Evolutionary conservation across 2,797 vertebrate species (phyloP), one percentile per base, ranked within the genome.

Genomic region (Glossophaga mutica): DNA sequence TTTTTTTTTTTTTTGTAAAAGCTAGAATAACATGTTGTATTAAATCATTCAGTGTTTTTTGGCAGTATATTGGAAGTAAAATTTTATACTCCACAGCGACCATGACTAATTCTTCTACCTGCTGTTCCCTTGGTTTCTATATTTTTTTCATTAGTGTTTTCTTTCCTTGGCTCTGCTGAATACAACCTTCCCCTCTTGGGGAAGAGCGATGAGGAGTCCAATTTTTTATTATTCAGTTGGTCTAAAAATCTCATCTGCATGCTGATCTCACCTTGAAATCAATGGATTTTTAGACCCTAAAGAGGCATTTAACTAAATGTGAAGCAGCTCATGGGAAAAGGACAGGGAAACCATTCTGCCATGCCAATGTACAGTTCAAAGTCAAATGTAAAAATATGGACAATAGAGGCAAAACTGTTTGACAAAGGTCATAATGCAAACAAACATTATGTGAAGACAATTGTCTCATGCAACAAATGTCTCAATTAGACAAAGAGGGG

Each of bases 51-150:
- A 92, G 77, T 90, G 77, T 92, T 97, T 97, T 97, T 96, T 97
- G 97, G 95, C 97, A 97, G 77, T 82, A 44, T 74, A 55, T 39
- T 26, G 83, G 67, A 96, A 73, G 79, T 95, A 97, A 94, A 95
- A 95, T 90, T 96, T 95, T 95, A 78, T 96, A 87, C 83, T 94
- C 82, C 65, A 90, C 87, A 96, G 82, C 65, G 95, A 70, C 91
- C 87, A 59, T 97, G 96, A 96, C 96, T 97, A 97, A 98, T 97
- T 96, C 87, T 95, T 90, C 94, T 97, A 97, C 97, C 96, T 97
- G 97, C 94, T 97, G 94, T 89, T 95, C 81, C 93, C 91, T 96
- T 76, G 81, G 87, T 96, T 95, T 97, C 89, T 90, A 18, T 81
- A 95, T 79, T 95, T 95, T 84, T 96, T 96, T 85, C 59, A 81